Evolutionary conservation across 2,888 invertebrate genomes (phyloP).

Genomic region (Scaptomyza parva): DNA sequence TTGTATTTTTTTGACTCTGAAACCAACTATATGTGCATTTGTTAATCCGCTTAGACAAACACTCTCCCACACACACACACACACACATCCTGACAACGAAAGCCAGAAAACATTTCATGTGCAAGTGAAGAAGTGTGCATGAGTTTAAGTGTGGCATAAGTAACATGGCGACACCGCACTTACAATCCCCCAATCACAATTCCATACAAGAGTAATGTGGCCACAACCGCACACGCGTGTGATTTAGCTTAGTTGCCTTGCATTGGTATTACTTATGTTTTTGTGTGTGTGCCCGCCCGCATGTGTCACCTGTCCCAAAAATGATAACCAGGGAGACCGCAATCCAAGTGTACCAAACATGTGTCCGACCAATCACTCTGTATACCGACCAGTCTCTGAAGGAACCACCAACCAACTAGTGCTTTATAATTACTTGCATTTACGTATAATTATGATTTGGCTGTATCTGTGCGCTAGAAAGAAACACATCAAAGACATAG

Average conservation of each 20-base stretch:
- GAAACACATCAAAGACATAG: conserved; percentile 1
- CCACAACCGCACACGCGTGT: conserved; percentile 32
- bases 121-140: neutral
- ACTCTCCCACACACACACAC: conserved; percentile 32
- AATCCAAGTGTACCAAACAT: conserved; percentile 12
- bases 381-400: conserved; percentile 8
- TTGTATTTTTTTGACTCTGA: conserved; percentile 4
- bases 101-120: conserved; percentile 1
- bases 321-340: conserved; percentile 28
- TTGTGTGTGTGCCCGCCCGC: conserved; percentile 22
- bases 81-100: conserved; percentile 19
- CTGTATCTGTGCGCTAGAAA: neutral
- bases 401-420: neutral
- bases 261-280: conserved; percentile 41
- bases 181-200: conserved; percentile 20
- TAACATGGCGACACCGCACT: conserved; percentile 8
- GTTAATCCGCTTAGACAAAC: conserved; percentile 59
- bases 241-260: conserved; percentile 38
- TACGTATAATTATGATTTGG: conserved; percentile 8
- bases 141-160: conserved; percentile 3
- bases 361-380: conserved; percentile 32
- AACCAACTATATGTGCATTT: conserved; percentile 7
- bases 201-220: conserved; percentile 4
- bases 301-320: conserved; percentile 10
- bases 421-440: conserved; percentile 26